Evolutionary conservation across 1,140 invertebrate species (phyloP), one percentile per base, ranked within the genome.

Genomic region (Drosophila kepulauana): DNA sequence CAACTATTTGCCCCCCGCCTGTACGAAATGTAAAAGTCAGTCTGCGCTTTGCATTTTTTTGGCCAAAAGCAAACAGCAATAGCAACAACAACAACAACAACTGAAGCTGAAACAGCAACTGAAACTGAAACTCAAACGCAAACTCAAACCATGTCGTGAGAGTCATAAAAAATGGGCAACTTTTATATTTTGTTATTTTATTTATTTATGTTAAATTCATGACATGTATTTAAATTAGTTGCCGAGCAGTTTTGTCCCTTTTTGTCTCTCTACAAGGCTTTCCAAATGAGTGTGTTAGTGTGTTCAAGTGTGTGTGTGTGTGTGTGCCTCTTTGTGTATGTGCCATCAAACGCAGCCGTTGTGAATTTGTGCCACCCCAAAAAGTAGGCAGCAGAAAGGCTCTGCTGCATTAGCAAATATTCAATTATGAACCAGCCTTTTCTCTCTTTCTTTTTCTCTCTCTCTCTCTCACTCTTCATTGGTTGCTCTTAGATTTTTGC

Each of bases 201-300:
- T 61, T 58, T 86, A 77, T 79, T 82, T 86, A 87, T 87, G 84
- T 80, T 80, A 88, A 87, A 87, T 88, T 87, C 84, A 87, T 88
- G 84, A 88, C 73, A 65, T 70, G 68, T 87, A 87, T 87, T 87
- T 88, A 87, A 88, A 87, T 87, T 87, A 88, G 77, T 88, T 88
- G 78, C 65, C 73, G 43, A 77, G 54, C 80, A 75, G 84, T 84
- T 84, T 82, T 86, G 81, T 49, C 67, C 52, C 75, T 67, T 73
- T 63, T 75, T 58, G 28, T 51, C 15, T 38, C 13, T 57, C 11
- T 51, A 20, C 20, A 20, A 20, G 20, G 20, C 3, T 25, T 13
- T 54, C 1, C 13, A 10, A 30, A 13, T 35, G 8, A 16, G 52
- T 46, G 13, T 33, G 10, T 30, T 20, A 20, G 20, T 20, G 20